Percentiles rank a stretch among this genome's conserved stretches.
Evolutionary conservation across 2,888 invertebrate species (phyloP).

Genomic region (Aelia acuminata): DNA sequence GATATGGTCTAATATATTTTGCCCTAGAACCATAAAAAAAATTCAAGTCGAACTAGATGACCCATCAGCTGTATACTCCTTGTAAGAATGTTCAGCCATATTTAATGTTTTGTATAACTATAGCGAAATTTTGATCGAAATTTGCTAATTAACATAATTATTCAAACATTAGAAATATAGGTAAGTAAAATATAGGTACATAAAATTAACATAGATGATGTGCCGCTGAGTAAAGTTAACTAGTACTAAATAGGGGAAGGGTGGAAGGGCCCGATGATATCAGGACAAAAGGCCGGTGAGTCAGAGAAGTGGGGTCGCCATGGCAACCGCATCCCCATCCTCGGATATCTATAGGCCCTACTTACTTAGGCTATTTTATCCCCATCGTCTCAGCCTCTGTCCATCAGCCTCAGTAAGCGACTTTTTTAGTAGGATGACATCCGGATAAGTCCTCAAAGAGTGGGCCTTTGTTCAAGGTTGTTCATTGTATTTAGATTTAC

Average conservation of each 20-base stretch:
- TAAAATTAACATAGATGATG: too few species aligned
- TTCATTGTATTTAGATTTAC: too few species aligned
- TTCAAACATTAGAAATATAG: not conserved
- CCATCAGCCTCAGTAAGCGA: not conserved
- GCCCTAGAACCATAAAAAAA: too few species aligned
- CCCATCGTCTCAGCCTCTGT: not conserved
- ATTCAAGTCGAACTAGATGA: too few species aligned
- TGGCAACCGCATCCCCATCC: not conserved
- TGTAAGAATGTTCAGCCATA: too few species aligned
- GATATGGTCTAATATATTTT: too few species aligned
- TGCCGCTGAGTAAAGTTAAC: not conserved
- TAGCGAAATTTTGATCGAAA: too few species aligned
- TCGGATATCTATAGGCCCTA: not conserved
- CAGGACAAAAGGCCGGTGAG: constrained; percentile 10
- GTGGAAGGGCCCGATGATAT: not conserved
- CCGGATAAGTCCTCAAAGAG: not conserved
- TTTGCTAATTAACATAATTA: too few species aligned
- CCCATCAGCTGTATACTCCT: too few species aligned
- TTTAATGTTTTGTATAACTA: too few species aligned
- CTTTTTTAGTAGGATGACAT: not conserved
- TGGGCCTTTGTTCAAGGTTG: not conserved
- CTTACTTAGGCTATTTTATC: constrained; percentile 30
- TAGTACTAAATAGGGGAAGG: not conserved
- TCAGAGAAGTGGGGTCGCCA: not conserved
- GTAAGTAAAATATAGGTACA: not conserved